A percentile compares a stretch with the other conserved stretches of the same genome.
These are phyloP conservation scores for Passer domesticus DNA, from an alignment of 2,113 vertebrate genomes.

Conservation along the genomic window DNA sequence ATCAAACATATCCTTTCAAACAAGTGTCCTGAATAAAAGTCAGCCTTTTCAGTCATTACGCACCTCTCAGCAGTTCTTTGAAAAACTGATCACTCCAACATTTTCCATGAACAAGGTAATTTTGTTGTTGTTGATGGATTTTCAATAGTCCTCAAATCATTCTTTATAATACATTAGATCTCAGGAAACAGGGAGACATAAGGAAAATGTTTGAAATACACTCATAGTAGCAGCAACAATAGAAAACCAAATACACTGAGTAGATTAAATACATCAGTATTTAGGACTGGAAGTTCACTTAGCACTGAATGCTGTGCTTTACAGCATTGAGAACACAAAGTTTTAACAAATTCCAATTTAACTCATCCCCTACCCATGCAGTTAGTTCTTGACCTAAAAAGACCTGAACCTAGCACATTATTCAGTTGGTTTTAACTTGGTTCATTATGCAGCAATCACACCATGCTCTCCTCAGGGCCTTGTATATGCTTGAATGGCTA, in stretches of 20 bases:
- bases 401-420: neutral
- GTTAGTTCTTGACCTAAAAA: neutral
- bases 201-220: neutral
- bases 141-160: neutral
- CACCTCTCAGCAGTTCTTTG: neutral
- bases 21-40: neutral
- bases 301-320: neutral
- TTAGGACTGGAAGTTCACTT: neutral
- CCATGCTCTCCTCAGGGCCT: neutral
- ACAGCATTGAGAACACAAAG: neutral
- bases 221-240: accelerated
- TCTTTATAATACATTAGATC: neutral
- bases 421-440: neutral
- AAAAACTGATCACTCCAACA: neutral
- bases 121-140: neutral
- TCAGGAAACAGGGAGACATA: neutral
- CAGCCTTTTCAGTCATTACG: neutral
- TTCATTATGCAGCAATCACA: neutral
- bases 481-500: neutral
- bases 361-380: neutral
- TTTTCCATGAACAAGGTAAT: neutral
- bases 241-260: neutral
- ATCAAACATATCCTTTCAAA: neutral
- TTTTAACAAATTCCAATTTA: neutral
- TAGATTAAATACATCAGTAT: neutral